Conservation (phyloP, 2,113 vertebrate genomes). For the Callipepla californica region DNA sequence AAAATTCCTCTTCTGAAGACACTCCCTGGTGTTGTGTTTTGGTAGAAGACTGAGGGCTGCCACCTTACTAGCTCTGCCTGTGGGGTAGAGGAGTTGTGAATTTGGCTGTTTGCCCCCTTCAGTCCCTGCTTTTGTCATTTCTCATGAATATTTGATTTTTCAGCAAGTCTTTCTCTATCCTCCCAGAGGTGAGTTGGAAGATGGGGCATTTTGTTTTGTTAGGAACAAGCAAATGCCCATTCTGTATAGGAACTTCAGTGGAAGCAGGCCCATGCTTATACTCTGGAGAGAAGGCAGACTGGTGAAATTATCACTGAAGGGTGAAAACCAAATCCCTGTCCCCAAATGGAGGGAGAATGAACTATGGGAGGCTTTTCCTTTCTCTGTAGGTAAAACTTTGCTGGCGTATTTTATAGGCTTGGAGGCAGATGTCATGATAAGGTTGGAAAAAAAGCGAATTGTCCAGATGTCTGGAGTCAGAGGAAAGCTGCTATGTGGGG, state of each 20-base stretch:
- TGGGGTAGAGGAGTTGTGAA: neutral
- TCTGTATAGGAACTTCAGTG: neutral
- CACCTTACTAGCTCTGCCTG: neutral
- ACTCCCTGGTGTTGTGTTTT: neutral
- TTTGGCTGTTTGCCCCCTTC: neutral
- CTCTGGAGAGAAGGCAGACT: neutral
- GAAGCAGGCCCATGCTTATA: neutral
- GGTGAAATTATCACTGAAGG: neutral
- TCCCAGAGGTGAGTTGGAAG: neutral
- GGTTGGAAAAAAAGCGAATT: neutral
- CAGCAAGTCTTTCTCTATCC: neutral
- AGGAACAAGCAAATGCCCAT: rapidly evolving
- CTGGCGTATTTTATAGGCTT: neutral
- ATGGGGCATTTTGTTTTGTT: neutral
- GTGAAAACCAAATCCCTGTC: neutral
- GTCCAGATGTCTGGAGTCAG: neutral
- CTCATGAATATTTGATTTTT: neutral
- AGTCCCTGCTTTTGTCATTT: neutral
- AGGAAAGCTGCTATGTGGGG: neutral
- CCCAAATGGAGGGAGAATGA: neutral
- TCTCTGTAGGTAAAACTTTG: neutral
- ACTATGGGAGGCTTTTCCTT: neutral
- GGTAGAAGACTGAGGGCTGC: neutral
- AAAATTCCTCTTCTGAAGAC: neutral
- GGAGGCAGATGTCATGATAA: neutral